Evolutionary conservation across 2,888 invertebrate species (phyloP).

Genomic region (Gastracanthus pulcherrimus): DNA sequence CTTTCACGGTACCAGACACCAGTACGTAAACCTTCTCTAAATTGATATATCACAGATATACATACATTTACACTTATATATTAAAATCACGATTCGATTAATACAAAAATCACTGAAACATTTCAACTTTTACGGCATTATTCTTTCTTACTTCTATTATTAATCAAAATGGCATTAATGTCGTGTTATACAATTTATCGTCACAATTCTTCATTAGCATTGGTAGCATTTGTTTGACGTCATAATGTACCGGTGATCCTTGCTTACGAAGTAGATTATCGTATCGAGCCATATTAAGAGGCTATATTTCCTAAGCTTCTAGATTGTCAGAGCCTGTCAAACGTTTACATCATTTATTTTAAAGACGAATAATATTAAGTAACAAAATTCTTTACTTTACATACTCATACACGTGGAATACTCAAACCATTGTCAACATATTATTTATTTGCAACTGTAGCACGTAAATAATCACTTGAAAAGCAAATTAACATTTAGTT

Average conservation of each 20-base stretch:
- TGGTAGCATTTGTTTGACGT: not conserved
- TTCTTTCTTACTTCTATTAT: not conserved
- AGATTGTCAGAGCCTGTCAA: not conserved
- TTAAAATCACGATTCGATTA: constrained; percentile 8
- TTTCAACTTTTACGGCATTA: not conserved
- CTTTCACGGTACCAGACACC: constrained; percentile 4
- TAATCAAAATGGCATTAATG: not conserved
- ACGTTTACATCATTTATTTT: not conserved
- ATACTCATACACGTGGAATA: not conserved
- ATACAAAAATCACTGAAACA: constrained; percentile 25
- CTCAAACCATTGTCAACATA: not conserved
- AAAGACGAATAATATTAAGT: not conserved
- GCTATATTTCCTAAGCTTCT: constrained; percentile 2
- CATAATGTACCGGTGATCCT: not conserved
- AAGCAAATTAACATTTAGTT: too few species aligned
- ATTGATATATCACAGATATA: constrained; percentile 14
- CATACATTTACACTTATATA: constrained; percentile 8
- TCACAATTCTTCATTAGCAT: constrained; percentile 3
- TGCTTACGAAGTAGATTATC: constrained; percentile 16
- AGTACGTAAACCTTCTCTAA: constrained; percentile 1
- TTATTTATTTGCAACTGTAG: too few species aligned
- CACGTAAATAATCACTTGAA: too few species aligned
- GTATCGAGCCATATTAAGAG: not conserved
- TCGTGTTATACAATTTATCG: not conserved
- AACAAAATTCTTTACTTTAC: not conserved